These are phyloP conservation scores for Tachysurus vachellii DNA, from an alignment of 2,113 vertebrate genomes.

Conservation along the genomic window DNA sequence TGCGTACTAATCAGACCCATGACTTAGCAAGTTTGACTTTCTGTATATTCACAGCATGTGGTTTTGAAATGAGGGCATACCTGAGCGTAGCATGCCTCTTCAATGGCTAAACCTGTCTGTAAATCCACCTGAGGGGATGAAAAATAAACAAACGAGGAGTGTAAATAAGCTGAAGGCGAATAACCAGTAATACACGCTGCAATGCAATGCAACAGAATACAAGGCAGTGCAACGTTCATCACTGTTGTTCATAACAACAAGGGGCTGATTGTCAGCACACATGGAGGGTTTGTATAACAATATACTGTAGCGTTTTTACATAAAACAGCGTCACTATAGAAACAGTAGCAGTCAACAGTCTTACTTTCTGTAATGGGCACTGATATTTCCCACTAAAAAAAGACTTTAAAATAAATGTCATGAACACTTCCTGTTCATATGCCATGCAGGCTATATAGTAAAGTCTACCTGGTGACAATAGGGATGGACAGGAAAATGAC, in stretches of 20 bases:
- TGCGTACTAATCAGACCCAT: background rate
- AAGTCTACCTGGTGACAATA: constrained; percentile 31
- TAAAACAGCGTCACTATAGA: background rate
- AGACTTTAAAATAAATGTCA: constrained; percentile 6
- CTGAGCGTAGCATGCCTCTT: constrained; percentile 98
- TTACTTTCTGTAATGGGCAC: background rate
- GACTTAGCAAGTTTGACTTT: background rate
- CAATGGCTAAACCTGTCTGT: constrained; percentile 92
- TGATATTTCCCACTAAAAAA: background rate
- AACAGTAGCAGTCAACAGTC: background rate
- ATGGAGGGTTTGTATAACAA: background rate
- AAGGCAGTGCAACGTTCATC: background rate
- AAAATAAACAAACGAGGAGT: background rate
- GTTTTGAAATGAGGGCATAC: constrained; percentile 67
- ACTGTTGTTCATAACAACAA: background rate
- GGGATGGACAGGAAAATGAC: constrained; percentile 1
- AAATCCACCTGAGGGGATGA: constrained; percentile 85
- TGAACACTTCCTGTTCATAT: background rate
- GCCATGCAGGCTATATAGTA: background rate
- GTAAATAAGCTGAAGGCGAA: background rate
- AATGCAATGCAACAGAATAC: background rate
- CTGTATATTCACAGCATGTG: background rate
- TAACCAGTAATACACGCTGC: background rate
- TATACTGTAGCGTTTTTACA: background rate
- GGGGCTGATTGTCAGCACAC: no score